Evolutionary conservation across 2,797 vertebrate species (phyloP).

Genomic region (Sebastes umbrosus): DNA sequence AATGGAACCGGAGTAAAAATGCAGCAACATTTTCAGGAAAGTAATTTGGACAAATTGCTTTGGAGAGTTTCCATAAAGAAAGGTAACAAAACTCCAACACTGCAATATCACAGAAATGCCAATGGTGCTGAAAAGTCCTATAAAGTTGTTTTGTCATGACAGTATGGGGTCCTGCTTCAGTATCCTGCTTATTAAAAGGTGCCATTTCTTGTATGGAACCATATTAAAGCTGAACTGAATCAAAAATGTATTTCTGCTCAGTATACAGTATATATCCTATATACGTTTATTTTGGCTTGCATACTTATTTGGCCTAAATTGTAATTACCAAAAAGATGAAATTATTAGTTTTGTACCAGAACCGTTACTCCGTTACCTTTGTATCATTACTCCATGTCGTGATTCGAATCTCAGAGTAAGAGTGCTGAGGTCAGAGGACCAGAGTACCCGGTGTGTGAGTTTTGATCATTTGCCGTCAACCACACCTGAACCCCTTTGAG

Average conservation of each 20-base stretch:
- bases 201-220: not conserved
- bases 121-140: conserved; percentile 9
- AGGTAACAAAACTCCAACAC: conserved; percentile 26
- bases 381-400: too few species aligned
- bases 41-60: conserved; percentile 42
- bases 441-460: not conserved
- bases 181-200: conserved; percentile 3
- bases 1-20: conserved; percentile 27
- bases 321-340: not conserved
- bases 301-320: not conserved
- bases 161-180: not conserved
- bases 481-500: too few species aligned
- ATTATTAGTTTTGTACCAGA: not conserved
- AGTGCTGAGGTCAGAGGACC: not conserved
- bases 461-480: not conserved
- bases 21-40: conserved; percentile 26
- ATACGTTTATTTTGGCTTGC: not conserved
- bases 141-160: conserved; percentile 17
- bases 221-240: not conserved
- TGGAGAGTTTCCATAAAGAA: conserved; percentile 34
- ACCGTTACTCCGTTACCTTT: too few species aligned
- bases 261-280: not conserved
- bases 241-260: not conserved
- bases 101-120: conserved; percentile 25
- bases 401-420: not conserved